A percentile compares a stretch with the other conserved stretches of the same genome.
Conservation (phyloP, 2,113 vertebrate genomes). For the Podarcis raffonei region DNA sequence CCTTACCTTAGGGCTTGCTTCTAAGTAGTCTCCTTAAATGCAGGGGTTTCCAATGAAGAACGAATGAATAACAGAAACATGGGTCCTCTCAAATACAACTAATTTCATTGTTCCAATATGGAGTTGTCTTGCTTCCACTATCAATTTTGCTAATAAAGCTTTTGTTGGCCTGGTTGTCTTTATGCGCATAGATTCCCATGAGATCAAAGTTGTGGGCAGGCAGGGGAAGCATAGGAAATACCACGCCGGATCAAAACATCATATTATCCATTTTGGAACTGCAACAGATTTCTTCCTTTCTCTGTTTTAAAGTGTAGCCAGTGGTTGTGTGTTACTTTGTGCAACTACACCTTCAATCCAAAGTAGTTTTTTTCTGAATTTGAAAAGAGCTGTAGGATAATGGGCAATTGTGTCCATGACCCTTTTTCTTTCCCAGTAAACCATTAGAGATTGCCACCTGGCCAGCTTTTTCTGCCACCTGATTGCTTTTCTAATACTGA, state of each 20-base stretch:
- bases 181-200: background rate
- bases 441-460: background rate
- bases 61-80: slow-evolving; percentile 6
- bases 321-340: background rate
- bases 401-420: no score
- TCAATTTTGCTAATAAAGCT: slow-evolving; percentile 41
- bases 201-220: slow-evolving; percentile 15
- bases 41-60: background rate
- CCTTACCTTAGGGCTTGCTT: no score
- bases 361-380: background rate
- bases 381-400: background rate
- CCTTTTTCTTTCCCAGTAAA: background rate
- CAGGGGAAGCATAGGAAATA: background rate
- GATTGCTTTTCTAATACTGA: background rate
- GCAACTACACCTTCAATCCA: background rate
- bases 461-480: background rate
- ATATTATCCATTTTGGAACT: background rate
- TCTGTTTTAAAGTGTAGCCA: background rate
- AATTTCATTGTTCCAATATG: slow-evolving; percentile 20
- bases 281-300: background rate
- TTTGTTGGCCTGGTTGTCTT: slow-evolving; percentile 17
- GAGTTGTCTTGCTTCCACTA: slow-evolving; percentile 26
- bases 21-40: background rate
- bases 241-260: slow-evolving; percentile 30
- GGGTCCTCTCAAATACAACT: background rate